Evolutionary conservation across 1,140 invertebrate species (phyloP), one percentile per base, ranked within the genome.

Genomic region (Drosophila melanica): DNA sequence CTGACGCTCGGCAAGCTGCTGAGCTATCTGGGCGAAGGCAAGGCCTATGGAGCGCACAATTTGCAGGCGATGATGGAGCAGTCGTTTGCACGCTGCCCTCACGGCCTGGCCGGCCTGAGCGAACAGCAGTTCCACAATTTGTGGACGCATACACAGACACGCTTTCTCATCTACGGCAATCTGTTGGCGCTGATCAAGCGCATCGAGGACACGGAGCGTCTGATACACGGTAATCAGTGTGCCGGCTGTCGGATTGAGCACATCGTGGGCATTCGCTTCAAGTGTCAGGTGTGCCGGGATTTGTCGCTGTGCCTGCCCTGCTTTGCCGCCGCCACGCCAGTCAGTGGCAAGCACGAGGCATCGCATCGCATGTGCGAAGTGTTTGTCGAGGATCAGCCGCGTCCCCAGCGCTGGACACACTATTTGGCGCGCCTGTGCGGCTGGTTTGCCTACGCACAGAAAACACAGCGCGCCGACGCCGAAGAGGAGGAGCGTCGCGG

Each of bases 351-450:
- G 27, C 91, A 92, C 57, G 76, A 76, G 39, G 42, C 64, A 0
- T 64, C 76, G 2, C 91, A 92, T 76, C 85, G 90, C 3, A 87
- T 92, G 84, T 91, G 79, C 64, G 91, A 92, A 63, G 85, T 92
- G 1, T 90, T 90, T 27, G 75, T 71, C 0, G 90, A 92, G 77
- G 90, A 92, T 81, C 68, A 75, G 44, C 69, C 81, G 48, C 64
- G 68, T 20, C 39, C 80, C 0, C 66, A 82, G 44, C 68, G 79
- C 23, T 90, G 84, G 78, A 79, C 86, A 0, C 58, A 81, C 41
- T 81, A 79, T 42, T 65, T 92, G 54, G 54, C 90, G 11, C 77
- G 72, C 37, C 57, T 92, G 1, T 92, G 90, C 37, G 58, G 68
- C 23, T 71, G 79, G 70, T 64, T 90, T 60, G 8, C 72, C 44